Conservation (phyloP, 2,888 invertebrate species). For the Diadegma fenestrale region DNA sequence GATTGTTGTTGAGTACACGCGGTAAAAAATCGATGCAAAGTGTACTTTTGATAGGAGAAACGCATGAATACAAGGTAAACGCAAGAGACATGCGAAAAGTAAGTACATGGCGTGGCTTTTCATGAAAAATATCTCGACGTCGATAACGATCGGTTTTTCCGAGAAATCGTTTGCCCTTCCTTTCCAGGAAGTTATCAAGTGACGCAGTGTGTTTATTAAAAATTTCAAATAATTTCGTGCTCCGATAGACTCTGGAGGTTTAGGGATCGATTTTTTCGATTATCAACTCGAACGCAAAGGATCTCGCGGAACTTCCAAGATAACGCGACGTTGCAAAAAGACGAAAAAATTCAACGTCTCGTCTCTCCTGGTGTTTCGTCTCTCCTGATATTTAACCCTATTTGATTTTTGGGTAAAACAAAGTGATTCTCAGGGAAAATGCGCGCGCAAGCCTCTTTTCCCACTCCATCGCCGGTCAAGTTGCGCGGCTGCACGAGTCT, state of each 20-base stretch:
- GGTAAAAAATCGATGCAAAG: background rate
- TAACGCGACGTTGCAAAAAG: background rate
- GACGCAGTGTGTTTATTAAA: too few species aligned
- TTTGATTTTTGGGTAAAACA: conserved; percentile 18
- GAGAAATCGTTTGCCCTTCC: background rate
- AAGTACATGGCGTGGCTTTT: background rate
- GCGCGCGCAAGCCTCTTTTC: conserved; percentile 71
- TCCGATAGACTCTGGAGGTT: background rate
- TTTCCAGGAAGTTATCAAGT: background rate
- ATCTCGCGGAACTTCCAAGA: background rate
- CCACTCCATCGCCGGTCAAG: conserved; percentile 61
- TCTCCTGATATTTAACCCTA: conserved; percentile 24
- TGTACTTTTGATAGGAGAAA: background rate
- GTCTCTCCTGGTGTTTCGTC: conserved; percentile 27
- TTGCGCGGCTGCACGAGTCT: conserved; percentile 69
- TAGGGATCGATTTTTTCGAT: background rate
- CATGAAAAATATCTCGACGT: background rate
- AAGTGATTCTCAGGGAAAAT: conserved; percentile 27
- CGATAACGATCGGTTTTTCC: background rate
- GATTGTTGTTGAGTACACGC: background rate
- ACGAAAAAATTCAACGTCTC: background rate
- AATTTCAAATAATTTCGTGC: too few species aligned
- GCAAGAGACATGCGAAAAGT: background rate
- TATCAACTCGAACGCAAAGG: background rate
- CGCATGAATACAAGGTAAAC: background rate